A percentile compares a stretch with the other conserved stretches of the same genome.
These are phyloP conservation scores for Strigops habroptila DNA, from an alignment of 2,113 vertebrate genomes.

Conservation along the genomic window DNA sequence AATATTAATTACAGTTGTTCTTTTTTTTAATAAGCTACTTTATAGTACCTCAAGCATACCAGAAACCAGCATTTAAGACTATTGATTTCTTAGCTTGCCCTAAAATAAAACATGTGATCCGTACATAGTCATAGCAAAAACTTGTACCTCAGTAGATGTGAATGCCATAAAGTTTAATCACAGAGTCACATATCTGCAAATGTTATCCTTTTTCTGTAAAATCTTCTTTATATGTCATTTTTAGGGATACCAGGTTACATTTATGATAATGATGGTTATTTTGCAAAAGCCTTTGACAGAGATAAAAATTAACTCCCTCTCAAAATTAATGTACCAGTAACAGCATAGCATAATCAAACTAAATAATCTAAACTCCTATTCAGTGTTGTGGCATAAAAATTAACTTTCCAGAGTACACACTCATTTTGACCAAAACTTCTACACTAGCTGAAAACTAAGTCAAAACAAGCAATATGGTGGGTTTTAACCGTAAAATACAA, in stretches of 20 bases:
- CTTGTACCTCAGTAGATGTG: neutral
- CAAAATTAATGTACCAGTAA: neutral
- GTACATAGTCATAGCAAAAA: neutral
- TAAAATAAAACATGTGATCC: neutral
- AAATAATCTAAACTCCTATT: neutral
- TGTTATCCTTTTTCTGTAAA: neutral
- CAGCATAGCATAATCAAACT: neutral
- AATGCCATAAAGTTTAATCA: neutral
- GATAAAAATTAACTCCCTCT: neutral
- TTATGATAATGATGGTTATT: neutral
- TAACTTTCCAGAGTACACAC: neutral
- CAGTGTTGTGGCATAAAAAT: neutral
- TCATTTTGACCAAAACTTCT: neutral
- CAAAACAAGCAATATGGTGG: fast-evolving
- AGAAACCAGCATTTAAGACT: neutral
- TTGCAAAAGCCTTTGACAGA: neutral
- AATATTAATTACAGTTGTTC: neutral
- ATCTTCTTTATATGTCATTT: neutral
- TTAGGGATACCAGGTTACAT: neutral
- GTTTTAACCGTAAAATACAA: neutral
- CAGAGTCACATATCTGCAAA: neutral
- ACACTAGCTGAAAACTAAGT: neutral
- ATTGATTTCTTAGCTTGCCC: neutral
- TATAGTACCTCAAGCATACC: neutral
- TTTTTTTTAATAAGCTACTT: neutral